phyloP scores from a whole-genome alignment of 1,140 invertebrate species.

The Episyrphus balteatus region DNA sequence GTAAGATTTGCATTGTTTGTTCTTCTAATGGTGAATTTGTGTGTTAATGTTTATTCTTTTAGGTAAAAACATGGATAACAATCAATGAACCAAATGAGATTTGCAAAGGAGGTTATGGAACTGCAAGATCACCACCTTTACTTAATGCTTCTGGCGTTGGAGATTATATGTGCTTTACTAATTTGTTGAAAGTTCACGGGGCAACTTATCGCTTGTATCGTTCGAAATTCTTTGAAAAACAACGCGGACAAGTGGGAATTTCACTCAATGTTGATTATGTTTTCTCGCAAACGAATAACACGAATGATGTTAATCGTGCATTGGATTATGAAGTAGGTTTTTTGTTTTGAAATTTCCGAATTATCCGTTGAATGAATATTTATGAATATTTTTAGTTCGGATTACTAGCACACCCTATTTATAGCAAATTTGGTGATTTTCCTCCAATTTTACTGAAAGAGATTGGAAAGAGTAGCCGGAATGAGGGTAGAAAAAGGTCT shows the following conservation, averaged over 20 bases:
- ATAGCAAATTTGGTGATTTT: conserved; percentile 48
- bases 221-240: conserved; percentile 24
- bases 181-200: conserved; percentile 44
- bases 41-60: no score
- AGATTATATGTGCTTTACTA: conserved; percentile 42
- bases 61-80: conserved; percentile 22
- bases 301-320: conserved; percentile 38
- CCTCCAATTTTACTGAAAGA: conserved; percentile 44
- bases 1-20: conserved; percentile 39
- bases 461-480: conserved; percentile 42
- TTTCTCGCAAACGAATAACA: conserved; percentile 36
- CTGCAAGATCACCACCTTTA: conserved; percentile 31
- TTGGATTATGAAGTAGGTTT: conserved; percentile 40
- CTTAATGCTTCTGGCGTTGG: conserved; percentile 34
- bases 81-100: conserved; percentile 38
- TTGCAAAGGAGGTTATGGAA: conserved; percentile 36
- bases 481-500: conserved; percentile 40
- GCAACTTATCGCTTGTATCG: conserved; percentile 39
- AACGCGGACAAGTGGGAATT: conserved; percentile 41
- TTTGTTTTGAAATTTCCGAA: background rate
- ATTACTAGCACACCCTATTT: conserved; percentile 53
- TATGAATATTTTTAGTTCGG: conserved; percentile 40
- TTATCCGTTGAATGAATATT: background rate
- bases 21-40: background rate
- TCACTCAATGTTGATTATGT: conserved; percentile 39